A percentile compares a stretch with the other conserved stretches of the same genome.
Conservation (phyloP, 2,888 invertebrate species). For the Laspeyria flexula region DNA sequence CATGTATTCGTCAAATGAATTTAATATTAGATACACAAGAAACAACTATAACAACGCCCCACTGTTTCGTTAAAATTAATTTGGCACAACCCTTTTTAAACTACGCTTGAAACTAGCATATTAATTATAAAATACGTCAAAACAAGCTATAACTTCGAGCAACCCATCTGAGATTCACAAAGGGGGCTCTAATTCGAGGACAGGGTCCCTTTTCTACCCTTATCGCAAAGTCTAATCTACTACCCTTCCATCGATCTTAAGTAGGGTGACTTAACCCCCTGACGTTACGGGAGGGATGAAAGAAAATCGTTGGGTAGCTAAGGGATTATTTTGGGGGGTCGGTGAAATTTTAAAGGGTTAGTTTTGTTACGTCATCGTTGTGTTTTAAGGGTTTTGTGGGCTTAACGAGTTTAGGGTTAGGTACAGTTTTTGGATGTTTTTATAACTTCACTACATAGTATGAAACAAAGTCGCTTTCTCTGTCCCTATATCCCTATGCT, state of each 20-base stretch:
- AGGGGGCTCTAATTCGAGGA: constrained; percentile 77
- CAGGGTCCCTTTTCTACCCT: constrained; percentile 69
- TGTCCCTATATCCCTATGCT: too few species aligned
- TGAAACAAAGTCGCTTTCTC: too few species aligned
- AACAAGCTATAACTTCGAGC: constrained; percentile 78
- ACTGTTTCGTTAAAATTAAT: constrained; percentile 69
- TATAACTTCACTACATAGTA: too few species aligned
- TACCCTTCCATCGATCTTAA: constrained; percentile 85
- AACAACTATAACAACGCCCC: constrained; percentile 15
- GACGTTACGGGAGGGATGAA: constrained; percentile 73
- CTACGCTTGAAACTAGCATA: constrained; percentile 82
- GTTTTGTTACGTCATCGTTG: constrained; percentile 78
- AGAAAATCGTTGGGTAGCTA: constrained; percentile 78
- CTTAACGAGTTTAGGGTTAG: constrained; percentile 31
- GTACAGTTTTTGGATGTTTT: constrained; percentile 11
- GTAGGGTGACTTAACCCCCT: constrained; percentile 82
- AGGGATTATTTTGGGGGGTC: constrained; percentile 63
- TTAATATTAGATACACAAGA: background rate
- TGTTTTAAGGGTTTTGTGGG: constrained; percentile 38
- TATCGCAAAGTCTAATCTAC: constrained; percentile 81
- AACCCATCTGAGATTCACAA: constrained; percentile 79
- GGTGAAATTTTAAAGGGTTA: constrained; percentile 72
- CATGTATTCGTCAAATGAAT: background rate
- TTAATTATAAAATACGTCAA: constrained; percentile 85
- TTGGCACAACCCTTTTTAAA: constrained; percentile 71